A percentile compares a stretch with the other conserved stretches of the same genome.
Conservation (phyloP, 2,113 vertebrate genomes). For the Oceanodroma tethys region DNA sequence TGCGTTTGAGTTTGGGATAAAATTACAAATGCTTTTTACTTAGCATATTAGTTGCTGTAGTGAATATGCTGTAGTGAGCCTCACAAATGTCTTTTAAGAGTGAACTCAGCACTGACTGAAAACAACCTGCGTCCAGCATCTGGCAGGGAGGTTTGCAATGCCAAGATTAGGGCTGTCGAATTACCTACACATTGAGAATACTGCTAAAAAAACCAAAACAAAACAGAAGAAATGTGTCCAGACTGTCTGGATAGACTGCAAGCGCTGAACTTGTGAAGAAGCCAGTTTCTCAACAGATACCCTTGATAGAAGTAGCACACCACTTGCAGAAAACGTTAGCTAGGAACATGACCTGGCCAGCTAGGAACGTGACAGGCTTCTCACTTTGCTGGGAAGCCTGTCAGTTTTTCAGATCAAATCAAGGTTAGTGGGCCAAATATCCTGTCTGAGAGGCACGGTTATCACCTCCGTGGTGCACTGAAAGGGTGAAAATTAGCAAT, state of each 20-base stretch:
- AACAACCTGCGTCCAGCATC: not conserved
- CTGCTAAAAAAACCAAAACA: not conserved
- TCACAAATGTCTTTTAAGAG: not conserved
- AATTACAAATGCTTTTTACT: not conserved
- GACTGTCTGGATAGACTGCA: not conserved
- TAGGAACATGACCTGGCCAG: not conserved
- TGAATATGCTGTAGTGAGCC: not conserved
- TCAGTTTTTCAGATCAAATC: not conserved
- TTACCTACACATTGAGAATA: not conserved
- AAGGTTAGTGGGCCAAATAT: not conserved
- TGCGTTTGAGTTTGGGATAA: not conserved
- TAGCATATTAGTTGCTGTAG: not conserved
- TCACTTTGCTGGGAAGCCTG: not conserved
- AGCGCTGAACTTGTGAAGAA: not conserved
- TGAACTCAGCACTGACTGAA: not conserved
- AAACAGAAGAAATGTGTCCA: not conserved
- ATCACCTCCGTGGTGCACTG: not conserved
- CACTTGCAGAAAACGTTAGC: not conserved
- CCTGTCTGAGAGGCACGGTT: not conserved
- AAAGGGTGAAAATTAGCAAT: not conserved
- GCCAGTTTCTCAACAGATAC: not conserved
- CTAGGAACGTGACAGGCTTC: not conserved
- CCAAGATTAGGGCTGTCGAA: not conserved
- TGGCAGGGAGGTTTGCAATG: not conserved
- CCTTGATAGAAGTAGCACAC: not conserved